phyloP scores from a whole-genome alignment of 2,888 invertebrate species.

The Crepidodera aurea region DNA sequence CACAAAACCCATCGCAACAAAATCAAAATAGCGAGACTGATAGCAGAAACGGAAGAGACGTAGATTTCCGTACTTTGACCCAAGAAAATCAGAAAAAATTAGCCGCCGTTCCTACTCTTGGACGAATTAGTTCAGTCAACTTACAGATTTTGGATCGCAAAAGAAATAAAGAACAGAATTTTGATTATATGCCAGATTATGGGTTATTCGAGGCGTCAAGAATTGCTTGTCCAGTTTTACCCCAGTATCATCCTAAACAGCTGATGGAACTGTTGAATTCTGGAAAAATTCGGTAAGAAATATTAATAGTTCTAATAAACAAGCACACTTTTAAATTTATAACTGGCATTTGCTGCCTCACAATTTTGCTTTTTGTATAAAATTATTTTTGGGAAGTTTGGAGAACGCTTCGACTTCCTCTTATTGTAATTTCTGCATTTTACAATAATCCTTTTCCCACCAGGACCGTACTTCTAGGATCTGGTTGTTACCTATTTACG shows the following conservation, averaged over 20 bases:
- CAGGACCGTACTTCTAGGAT: too few relatives aligned
- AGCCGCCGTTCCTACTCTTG: constrained; percentile 72
- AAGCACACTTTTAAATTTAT: too few relatives aligned
- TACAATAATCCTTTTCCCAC: too few relatives aligned
- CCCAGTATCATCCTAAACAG: constrained; percentile 99
- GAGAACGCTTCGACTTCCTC: too few relatives aligned
- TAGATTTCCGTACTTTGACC: constrained; percentile 72
- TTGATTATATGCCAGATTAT: constrained; percentile 91
- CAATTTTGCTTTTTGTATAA: too few relatives aligned
- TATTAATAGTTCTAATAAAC: neutral
- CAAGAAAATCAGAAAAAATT: constrained; percentile 71
- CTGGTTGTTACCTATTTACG: too few relatives aligned
- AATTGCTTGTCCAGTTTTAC: constrained; percentile 95
- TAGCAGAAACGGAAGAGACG: constrained; percentile 72
- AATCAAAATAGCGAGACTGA: constrained; percentile 60
- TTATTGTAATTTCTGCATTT: too few relatives aligned
- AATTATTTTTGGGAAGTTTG: too few relatives aligned
- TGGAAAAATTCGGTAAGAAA: constrained; percentile 78
- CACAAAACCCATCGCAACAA: constrained; percentile 62
- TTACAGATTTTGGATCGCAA: constrained; percentile 79
- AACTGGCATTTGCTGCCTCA: too few relatives aligned
- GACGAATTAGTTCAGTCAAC: constrained; percentile 85
- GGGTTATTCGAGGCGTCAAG: constrained; percentile 97
- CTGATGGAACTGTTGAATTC: constrained; percentile 98
- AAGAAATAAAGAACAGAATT: constrained; percentile 62